phyloP scores from a whole-genome alignment of 2,113 vertebrate species.

The Casuarius casuarius region DNA sequence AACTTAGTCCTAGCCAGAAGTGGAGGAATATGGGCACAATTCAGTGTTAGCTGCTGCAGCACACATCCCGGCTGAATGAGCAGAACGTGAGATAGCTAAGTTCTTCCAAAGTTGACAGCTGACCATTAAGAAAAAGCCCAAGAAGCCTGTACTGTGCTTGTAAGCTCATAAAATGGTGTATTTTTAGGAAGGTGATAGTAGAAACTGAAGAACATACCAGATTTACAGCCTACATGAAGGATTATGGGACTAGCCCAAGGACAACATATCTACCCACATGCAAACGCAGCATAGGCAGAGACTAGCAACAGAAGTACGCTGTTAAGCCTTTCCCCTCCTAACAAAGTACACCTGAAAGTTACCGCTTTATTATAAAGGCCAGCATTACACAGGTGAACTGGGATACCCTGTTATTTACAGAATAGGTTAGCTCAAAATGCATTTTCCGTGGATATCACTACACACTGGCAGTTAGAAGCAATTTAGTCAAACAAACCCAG shows the following conservation, averaged over 20 bases:
- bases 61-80: background rate
- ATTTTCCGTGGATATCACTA: background rate
- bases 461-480: background rate
- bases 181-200: background rate
- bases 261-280: background rate
- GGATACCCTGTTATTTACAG: background rate
- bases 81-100: background rate
- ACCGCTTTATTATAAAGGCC: background rate
- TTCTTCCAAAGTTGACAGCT: background rate
- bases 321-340: background rate
- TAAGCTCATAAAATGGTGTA: background rate
- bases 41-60: background rate
- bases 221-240: background rate
- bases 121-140: background rate
- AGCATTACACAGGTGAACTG: too few relatives aligned
- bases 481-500: background rate
- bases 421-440: background rate
- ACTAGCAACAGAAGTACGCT: rapidly evolving
- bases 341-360: background rate
- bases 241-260: background rate
- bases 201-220: background rate
- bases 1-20: background rate
- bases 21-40: background rate
- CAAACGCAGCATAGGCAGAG: background rate
- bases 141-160: background rate